Conservation (phyloP, 2,113 vertebrate genomes). For the Apteryx owenii region DNA sequence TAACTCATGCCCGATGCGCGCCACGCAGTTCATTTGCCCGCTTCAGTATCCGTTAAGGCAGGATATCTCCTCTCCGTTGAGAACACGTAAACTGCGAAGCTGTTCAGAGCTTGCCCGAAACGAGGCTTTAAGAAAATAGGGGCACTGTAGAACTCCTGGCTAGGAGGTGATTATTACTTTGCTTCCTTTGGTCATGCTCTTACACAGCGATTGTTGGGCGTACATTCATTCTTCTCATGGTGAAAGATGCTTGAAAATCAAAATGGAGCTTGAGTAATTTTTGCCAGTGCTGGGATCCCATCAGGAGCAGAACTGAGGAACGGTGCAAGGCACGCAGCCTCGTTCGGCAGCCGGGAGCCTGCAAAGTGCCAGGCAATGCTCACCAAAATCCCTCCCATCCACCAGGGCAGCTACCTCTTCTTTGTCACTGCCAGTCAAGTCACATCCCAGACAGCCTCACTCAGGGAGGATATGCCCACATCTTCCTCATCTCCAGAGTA, state of each 20-base stretch:
- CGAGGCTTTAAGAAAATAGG: neutral
- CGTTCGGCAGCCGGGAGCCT: too few species aligned
- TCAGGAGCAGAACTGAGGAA: too few species aligned
- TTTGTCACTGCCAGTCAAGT: too few species aligned
- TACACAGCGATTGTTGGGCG: neutral
- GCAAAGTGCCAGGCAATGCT: too few species aligned
- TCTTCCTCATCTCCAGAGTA: neutral
- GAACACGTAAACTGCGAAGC: accelerated
- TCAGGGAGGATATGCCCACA: too few species aligned
- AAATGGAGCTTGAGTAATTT: neutral
- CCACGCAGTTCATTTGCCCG: neutral
- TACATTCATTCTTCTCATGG: neutral
- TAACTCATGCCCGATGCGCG: neutral
- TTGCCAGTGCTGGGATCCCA: too few species aligned
- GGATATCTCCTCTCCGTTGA: too few species aligned
- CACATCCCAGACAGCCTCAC: too few species aligned
- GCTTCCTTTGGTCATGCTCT: neutral
- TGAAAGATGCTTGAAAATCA: neutral
- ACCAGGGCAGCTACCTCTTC: too few species aligned
- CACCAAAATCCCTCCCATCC: too few species aligned
- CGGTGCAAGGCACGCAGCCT: too few species aligned
- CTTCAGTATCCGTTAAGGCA: neutral
- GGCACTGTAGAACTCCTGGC: neutral
- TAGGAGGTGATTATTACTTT: neutral
- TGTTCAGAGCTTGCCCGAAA: neutral